These are phyloP conservation scores for Hozukius guyotensis DNA, from an alignment of 2,797 vertebrate genomes.

Conservation along the genomic window DNA sequence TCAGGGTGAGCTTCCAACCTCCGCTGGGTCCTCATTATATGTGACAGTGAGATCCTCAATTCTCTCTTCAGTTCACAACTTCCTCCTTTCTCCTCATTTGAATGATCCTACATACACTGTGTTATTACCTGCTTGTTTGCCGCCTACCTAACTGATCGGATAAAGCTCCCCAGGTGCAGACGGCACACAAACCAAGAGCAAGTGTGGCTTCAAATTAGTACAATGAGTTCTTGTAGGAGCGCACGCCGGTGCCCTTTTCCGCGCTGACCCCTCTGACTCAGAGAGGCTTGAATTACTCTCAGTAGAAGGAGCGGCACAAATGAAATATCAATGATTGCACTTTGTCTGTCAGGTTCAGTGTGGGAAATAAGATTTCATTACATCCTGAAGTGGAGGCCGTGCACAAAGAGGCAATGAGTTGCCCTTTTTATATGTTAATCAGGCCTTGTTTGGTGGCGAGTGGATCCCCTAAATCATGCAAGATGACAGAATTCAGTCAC, in stretches of 20 bases:
- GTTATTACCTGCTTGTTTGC: constrained; percentile 22
- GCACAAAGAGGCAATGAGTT: constrained; percentile 12
- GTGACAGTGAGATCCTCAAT: constrained; percentile 46
- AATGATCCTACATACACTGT: constrained; percentile 24
- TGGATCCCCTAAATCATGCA: constrained; percentile 1
- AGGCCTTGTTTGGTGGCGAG: constrained; percentile 22
- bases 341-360: constrained; percentile 35
- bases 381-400: constrained; percentile 12
- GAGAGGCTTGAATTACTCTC: constrained; percentile 21
- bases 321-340: constrained; percentile 56
- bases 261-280: constrained; percentile 23
- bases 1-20: constrained; percentile 49
- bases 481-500: not conserved
- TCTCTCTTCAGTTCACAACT: constrained; percentile 21
- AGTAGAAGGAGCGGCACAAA: constrained; percentile 21
- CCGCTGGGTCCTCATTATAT: constrained; percentile 65
- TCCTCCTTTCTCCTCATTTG: constrained; percentile 37
- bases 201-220: constrained; percentile 28
- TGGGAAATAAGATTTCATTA: constrained; percentile 40
- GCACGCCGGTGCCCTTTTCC: constrained; percentile 44
- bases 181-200: not conserved
- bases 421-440: constrained; percentile 51
- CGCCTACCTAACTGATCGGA: constrained; percentile 10
- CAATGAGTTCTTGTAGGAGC: not conserved
- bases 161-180: constrained; percentile 14